Percentiles rank a stretch among this genome's conserved stretches.
These are phyloP conservation scores for Pempheris klunzingeri DNA, from an alignment of 2,797 vertebrate species.

Conservation along the genomic window DNA sequence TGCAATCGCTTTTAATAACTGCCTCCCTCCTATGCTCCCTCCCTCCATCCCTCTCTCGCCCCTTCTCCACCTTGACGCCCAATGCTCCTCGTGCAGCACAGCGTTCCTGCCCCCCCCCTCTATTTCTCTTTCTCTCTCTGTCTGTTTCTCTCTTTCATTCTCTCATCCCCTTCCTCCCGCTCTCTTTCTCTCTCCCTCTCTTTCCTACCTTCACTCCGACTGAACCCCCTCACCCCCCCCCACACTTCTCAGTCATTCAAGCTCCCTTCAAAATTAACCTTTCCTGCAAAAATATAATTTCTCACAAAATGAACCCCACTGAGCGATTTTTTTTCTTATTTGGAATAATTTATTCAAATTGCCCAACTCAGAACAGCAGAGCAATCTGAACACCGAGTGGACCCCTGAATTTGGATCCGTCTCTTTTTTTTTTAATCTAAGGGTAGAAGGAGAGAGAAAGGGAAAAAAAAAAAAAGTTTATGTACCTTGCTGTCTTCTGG, in stretches of 20 bases:
- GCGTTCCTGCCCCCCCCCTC: constrained; percentile 84
- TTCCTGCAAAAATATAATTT: constrained; percentile 99
- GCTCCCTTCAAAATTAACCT: constrained; percentile 99
- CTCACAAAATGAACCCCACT: constrained; percentile 99
- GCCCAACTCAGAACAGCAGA: constrained; percentile 98
- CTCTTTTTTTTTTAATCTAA: constrained; percentile 61
- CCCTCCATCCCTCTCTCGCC: constrained; percentile 91
- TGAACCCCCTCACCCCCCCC: constrained; percentile 91
- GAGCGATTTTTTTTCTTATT: constrained; percentile 87
- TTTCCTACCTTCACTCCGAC: constrained; percentile 90
- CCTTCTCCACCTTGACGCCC: constrained; percentile 76
- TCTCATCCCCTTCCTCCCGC: constrained; percentile 20
- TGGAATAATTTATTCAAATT: constrained; percentile 99
- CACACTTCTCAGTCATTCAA: constrained; percentile 98
- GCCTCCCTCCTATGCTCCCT: constrained; percentile 97
- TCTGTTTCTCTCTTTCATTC: constrained; percentile 84
- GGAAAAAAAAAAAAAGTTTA: constrained; percentile 90
- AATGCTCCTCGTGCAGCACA: constrained; percentile 58
- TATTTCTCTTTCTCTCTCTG: constrained; percentile 80
- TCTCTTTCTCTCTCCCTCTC: constrained; percentile 87
- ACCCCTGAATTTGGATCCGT: constrained; percentile 92
- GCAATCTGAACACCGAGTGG: constrained; percentile 98
- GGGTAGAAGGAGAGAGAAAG: constrained; percentile 35
- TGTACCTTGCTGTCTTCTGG: constrained; percentile 97
- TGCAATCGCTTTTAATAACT: constrained; percentile 99